These are phyloP conservation scores for Eclectus roratus DNA, from an alignment of 2,113 vertebrate species.

Conservation along the genomic window DNA sequence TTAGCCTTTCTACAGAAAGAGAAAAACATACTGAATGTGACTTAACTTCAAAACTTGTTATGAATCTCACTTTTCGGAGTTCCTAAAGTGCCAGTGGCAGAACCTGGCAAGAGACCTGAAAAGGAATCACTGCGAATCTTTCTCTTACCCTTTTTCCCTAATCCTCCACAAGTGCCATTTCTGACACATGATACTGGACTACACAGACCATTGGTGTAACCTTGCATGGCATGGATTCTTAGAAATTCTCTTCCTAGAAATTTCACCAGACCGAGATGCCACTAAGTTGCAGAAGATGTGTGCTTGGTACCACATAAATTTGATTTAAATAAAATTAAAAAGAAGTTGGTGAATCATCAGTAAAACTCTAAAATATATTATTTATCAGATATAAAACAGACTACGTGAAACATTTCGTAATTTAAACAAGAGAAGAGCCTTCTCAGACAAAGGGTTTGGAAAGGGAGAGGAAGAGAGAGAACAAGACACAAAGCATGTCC, in stretches of 20 bases:
- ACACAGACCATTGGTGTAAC: background rate
- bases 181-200: background rate
- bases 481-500: background rate
- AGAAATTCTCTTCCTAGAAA: slow-evolving; percentile 23
- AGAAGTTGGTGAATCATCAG: background rate
- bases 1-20: background rate
- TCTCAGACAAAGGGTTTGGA: background rate
- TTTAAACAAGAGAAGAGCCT: background rate
- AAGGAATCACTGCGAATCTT: background rate
- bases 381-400: background rate
- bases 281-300: background rate
- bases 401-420: background rate
- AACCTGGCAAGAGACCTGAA: background rate
- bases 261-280: background rate
- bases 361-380: background rate
- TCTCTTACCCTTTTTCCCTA: background rate
- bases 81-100: background rate
- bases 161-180: background rate
- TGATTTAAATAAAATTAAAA: background rate
- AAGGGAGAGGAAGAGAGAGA: background rate
- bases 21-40: background rate
- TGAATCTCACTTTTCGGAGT: accelerated
- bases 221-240: background rate
- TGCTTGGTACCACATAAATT: background rate
- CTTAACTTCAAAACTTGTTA: background rate